Evolutionary conservation across 92 coral and sea anemone species (phyloP), one percentile per base, ranked within the genome.

Genomic region (Siderastrea siderea): DNA sequence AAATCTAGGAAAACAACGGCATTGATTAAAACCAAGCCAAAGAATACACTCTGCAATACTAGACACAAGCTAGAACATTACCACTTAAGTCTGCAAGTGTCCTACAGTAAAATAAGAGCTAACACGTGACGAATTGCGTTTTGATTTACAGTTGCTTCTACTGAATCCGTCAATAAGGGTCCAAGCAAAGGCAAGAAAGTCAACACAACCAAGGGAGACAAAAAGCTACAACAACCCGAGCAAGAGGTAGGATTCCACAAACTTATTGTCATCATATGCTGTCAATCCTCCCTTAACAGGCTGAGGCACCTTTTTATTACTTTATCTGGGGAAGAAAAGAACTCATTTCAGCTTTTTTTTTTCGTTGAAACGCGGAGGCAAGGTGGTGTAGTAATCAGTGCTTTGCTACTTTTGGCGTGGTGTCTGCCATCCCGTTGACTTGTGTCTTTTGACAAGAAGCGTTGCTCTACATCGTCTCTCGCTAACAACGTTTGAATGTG

Each of bases 141-240:
- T 17, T 75, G 74, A 62, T 43, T 66, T 3, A 10, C 52, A 97
- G 99, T 91, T 65, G 88, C 98, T 12, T 95, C 99, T 14, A 90
- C 91, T 9, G 99, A 95, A 78, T 78, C 96, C 38, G 84, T 92
- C 47, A 97, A 95, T 69, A 90, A 89, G 19, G 61, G 77, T 19
- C 93, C 81, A 19, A 90, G 95, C 43, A 97, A 97, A 75, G 99
- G 98, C 47, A 97, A 97, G 87, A 95, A 95, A 78, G 68, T 94
- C 4, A 81, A 92, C 3, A 86, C 94, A 17, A 86, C 76, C n/a
- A 97, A 97, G 79, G 95, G 91, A 38, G 98, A 97, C 49, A 97
- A 95, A 87, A 97, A 97, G 82, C 68, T 80, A 5, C 92, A 91
- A 79, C 96, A 90, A 55, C 93, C 93, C 14, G 99, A 97, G 68